Percentiles rank a stretch among this genome's conserved stretches.
Evolutionary conservation across 2,113 vertebrate genomes (phyloP).

Genomic region (Petrocephalus zakoni): DNA sequence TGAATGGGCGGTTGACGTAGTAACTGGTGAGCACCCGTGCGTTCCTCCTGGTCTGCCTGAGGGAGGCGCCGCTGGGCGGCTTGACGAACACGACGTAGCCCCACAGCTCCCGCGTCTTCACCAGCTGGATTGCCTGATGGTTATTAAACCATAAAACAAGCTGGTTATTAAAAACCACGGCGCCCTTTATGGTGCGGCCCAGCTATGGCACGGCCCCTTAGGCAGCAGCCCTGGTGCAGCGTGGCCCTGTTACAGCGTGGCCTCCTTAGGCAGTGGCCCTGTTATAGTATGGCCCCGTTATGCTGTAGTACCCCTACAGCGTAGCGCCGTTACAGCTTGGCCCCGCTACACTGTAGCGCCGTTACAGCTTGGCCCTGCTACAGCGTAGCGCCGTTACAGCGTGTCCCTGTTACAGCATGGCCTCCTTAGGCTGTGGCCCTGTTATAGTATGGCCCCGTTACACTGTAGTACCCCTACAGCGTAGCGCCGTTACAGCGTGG

Average conservation of each 20-base stretch:
- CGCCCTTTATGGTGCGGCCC: not conserved
- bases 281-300: not conserved
- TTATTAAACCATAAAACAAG: too few relatives aligned
- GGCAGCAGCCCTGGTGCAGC: not conserved
- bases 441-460: not conserved
- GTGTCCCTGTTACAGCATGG: not conserved
- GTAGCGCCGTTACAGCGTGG: not conserved
- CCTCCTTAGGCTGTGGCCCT: too few relatives aligned
- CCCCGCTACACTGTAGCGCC: not conserved
- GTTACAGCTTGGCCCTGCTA: not conserved
- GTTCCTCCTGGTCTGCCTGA: constrained; percentile 75
- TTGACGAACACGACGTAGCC: constrained; percentile 90
- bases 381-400: not conserved
- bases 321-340: not conserved
- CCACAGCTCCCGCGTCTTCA: constrained; percentile 78
- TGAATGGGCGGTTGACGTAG: constrained; percentile 80
- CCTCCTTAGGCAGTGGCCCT: too few relatives aligned
- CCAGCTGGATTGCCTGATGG: constrained; percentile 71
- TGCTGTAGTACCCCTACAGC: not conserved
- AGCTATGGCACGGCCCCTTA: not conserved
- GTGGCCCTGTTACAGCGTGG: not conserved
- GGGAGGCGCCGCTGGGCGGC: constrained; percentile 68
- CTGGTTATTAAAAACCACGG: too few relatives aligned
- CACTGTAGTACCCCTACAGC: not conserved
- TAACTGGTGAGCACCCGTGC: constrained; percentile 80